These are phyloP conservation scores for Rhodeus uyekii DNA, from an alignment of 2,797 vertebrate species.

Conservation along the genomic window DNA sequence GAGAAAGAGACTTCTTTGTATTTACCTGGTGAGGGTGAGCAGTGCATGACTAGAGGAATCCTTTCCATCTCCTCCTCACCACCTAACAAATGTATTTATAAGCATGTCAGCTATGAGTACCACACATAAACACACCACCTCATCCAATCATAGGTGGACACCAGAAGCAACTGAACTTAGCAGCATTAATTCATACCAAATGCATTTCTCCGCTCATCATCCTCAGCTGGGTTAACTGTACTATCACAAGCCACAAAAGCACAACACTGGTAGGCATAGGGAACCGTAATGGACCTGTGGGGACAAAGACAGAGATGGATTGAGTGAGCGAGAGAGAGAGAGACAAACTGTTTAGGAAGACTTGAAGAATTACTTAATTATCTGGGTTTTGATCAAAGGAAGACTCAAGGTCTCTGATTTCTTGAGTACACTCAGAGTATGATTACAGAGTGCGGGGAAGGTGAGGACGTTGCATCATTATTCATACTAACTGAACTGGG, in stretches of 20 bases:
- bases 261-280: conserved; percentile 98
- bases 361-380: conserved; percentile 20
- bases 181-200: conserved; percentile 61
- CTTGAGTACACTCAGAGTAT: conserved; percentile 27
- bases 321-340: background rate
- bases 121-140: conserved; percentile 1
- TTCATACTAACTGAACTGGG: conserved; percentile 51
- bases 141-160: conserved; percentile 11
- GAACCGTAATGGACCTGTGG: conserved; percentile 91
- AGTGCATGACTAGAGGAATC: conserved; percentile 88
- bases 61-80: conserved; percentile 81
- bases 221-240: conserved; percentile 72
- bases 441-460: conserved; percentile 26
- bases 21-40: conserved; percentile 92
- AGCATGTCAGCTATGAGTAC: conserved; percentile 2
- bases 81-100: conserved; percentile 58
- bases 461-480: conserved; percentile 32
- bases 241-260: conserved; percentile 91
- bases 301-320: conserved; percentile 4
- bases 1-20: background rate
- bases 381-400: conserved; percentile 34
- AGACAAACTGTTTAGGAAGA: conserved; percentile 1
- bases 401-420: conserved; percentile 37
- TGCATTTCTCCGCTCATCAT: conserved; percentile 75
- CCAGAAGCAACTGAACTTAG: background rate